Evolutionary conservation across 2,888 invertebrate genomes (phyloP).

Genomic region (Erannis defoliaria): DNA sequence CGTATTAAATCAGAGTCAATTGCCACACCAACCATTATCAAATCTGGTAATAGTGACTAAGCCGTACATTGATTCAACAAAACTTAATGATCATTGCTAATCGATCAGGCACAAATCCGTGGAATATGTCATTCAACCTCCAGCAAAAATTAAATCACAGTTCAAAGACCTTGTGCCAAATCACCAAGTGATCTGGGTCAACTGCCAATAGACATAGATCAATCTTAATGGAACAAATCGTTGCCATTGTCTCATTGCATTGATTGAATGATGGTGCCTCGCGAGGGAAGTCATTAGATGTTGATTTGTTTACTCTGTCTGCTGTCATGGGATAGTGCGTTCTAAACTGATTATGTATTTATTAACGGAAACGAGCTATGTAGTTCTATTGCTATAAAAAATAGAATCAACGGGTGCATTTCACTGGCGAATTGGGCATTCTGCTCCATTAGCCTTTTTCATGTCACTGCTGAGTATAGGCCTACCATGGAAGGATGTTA

Average conservation of each 20-base stretch:
- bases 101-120: slow-evolving; percentile 10
- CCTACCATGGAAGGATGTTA: too few species aligned
- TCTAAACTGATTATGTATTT: slow-evolving; percentile 10
- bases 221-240: slow-evolving; percentile 40
- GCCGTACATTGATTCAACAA: background rate
- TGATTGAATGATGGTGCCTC: slow-evolving; percentile 30
- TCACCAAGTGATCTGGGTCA: slow-evolving; percentile 46
- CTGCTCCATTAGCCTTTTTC: too few species aligned
- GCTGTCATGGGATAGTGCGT: slow-evolving; percentile 18
- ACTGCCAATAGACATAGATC: slow-evolving; percentile 39
- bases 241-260: slow-evolving; percentile 39
- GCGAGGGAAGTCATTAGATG: slow-evolving; percentile 24
- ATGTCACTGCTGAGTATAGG: too few species aligned
- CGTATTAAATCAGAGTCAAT: background rate
- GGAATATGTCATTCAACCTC: slow-evolving; percentile 20
- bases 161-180: slow-evolving; percentile 46
- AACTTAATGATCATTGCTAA: slow-evolving; percentile 1
- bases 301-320: slow-evolving; percentile 21
- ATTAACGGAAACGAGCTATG: slow-evolving; percentile 5
- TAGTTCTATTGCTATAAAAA: slow-evolving; percentile 10
- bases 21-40: background rate
- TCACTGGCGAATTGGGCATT: background rate
- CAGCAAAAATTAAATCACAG: slow-evolving; percentile 34
- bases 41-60: background rate
- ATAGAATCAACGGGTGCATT: background rate